phyloP scores from a whole-genome alignment of 2,797 vertebrate species.

The Acridotheres tristis region DNA sequence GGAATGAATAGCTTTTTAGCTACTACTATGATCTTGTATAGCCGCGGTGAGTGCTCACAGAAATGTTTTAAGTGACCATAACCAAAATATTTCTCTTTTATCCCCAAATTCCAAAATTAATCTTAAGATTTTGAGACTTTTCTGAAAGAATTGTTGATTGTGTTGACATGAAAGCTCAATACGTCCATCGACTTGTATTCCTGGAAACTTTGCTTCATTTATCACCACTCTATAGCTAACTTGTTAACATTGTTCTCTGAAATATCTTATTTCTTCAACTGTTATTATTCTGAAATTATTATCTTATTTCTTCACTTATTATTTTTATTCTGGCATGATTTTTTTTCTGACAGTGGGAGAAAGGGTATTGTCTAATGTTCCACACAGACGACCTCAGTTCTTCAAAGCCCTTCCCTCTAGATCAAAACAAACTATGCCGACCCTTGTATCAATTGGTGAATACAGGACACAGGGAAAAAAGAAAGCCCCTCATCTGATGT shows the following conservation, averaged over 20 bases:
- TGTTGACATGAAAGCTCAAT: not conserved
- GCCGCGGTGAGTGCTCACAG: not conserved
- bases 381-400: not conserved
- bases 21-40: fast-evolving
- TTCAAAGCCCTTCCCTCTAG: not conserved
- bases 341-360: not conserved
- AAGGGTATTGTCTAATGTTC: not conserved
- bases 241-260: not conserved
- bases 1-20: not conserved
- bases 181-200: not conserved
- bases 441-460: not conserved
- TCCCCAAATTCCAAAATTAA: not conserved
- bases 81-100: not conserved
- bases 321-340: not conserved
- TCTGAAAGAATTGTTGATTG: not conserved
- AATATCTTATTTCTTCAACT: not conserved
- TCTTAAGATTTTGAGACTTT: not conserved
- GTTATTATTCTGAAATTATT: not conserved
- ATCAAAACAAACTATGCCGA: not conserved
- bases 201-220: not conserved
- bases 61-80: not conserved
- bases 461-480: not conserved
- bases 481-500: not conserved
- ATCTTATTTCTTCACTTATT: not conserved
- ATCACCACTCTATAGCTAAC: not conserved